Evolutionary conservation across 1,140 invertebrate species (phyloP).

Genomic region (Euwallacea similis): DNA sequence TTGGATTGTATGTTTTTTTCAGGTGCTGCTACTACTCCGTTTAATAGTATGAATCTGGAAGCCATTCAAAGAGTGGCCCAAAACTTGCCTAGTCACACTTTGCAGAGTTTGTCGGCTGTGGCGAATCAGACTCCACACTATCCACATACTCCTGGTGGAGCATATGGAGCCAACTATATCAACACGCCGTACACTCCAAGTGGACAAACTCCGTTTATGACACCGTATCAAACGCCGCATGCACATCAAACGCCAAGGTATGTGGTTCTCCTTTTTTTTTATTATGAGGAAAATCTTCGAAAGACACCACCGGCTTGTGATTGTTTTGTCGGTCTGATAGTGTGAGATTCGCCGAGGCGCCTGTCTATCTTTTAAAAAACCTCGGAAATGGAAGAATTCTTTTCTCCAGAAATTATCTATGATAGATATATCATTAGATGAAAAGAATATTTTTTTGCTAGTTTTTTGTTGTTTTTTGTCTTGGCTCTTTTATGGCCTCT

Average conservation of each 20-base stretch:
- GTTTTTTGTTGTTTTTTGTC: no score
- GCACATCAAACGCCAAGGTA: slow-evolving; percentile 65
- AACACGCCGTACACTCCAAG: slow-evolving; percentile 83
- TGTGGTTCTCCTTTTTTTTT: neutral
- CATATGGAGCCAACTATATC: slow-evolving; percentile 58
- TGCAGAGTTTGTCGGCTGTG: slow-evolving; percentile 69
- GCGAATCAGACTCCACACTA: slow-evolving; percentile 70
- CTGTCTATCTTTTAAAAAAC: no score
- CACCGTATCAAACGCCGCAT: slow-evolving; percentile 78
- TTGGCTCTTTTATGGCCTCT: no score
- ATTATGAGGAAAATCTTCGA: neutral
- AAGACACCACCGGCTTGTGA: no score
- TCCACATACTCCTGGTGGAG: slow-evolving; percentile 64
- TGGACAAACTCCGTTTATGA: slow-evolving; percentile 89
- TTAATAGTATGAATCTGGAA: slow-evolving; percentile 63
- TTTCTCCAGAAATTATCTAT: no score
- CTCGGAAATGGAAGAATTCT: no score
- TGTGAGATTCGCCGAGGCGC: no score
- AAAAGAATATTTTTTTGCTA: no score
- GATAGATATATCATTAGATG: no score
- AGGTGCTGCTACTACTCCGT: slow-evolving; percentile 43
- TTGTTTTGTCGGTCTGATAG: no score
- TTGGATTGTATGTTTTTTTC: neutral
- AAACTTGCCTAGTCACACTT: slow-evolving; percentile 71
- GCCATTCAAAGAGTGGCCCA: slow-evolving; percentile 74